A percentile compares a stretch with the other conserved stretches of the same genome.
phyloP scores from a whole-genome alignment of 2,888 invertebrate genomes.

The Troides aeacus region DNA sequence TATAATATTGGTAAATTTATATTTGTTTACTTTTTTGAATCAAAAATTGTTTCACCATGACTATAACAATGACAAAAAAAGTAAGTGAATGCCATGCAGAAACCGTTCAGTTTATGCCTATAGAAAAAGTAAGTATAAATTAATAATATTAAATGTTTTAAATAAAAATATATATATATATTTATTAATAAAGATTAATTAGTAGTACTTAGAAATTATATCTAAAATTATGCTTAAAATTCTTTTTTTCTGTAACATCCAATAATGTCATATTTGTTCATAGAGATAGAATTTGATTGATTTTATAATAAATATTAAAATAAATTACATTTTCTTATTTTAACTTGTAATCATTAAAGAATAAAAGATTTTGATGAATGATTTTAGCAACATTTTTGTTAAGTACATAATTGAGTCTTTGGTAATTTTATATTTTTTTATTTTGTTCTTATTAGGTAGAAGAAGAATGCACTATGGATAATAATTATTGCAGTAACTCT shows the following conservation, averaged over 20 bases:
- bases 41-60: slow-evolving; percentile 45
- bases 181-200: not conserved
- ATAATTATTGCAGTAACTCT: slow-evolving; percentile 47
- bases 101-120: slow-evolving; percentile 72
- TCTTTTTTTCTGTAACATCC: too few species aligned
- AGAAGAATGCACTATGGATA: slow-evolving; percentile 54
- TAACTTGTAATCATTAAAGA: not conserved
- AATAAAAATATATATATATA: not conserved
- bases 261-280: not conserved
- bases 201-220: too few species aligned
- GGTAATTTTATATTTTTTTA: not conserved
- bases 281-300: not conserved
- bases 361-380: slow-evolving; percentile 9
- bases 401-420: slow-evolving; percentile 1
- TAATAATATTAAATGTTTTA: not conserved
- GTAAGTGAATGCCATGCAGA: slow-evolving; percentile 70
- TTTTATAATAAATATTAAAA: not conserved
- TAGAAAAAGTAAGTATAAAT: slow-evolving; percentile 65
- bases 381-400: not conserved
- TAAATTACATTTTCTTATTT: slow-evolving; percentile 1
- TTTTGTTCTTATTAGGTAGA: slow-evolving; percentile 48
- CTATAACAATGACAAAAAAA: slow-evolving; percentile 74
- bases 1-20: not conserved
- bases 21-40: not conserved
- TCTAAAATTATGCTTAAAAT: too few species aligned